Percentiles rank a stretch among this genome's conserved stretches.
phyloP scores from a whole-genome alignment of 64 coral and sea anemone species.

The Pachyseris speciosa region DNA sequence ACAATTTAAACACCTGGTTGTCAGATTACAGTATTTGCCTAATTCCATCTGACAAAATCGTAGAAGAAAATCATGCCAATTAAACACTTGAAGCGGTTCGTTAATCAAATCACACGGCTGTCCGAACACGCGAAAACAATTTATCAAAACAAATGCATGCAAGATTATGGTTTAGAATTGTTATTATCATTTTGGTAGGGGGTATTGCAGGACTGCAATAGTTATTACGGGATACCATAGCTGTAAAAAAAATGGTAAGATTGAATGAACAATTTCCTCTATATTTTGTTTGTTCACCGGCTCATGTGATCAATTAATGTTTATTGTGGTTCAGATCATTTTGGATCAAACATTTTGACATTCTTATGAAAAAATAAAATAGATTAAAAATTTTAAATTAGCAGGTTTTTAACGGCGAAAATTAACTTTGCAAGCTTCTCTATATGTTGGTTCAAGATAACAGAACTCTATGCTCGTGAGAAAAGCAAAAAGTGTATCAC shows the following conservation, averaged over 20 bases:
- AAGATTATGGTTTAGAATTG: too few species aligned
- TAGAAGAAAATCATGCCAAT: background rate
- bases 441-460: too few species aligned
- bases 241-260: too few species aligned
- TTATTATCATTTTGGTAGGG: too few species aligned
- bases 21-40: background rate
- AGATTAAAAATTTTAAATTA: background rate
- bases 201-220: too few species aligned
- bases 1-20: too few species aligned
- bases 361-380: background rate
- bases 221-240: too few species aligned
- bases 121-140: background rate
- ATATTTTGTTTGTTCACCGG: background rate
- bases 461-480: too few species aligned
- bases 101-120: background rate
- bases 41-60: conserved; percentile 1
- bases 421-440: too few species aligned
- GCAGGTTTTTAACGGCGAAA: background rate
- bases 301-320: background rate
- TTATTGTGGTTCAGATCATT: background rate
- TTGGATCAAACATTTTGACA: background rate
- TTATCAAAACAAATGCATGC: background rate
- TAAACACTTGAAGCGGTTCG: background rate
- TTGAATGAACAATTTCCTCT: background rate
- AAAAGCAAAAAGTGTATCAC: too few species aligned